Conservation (phyloP, 2,113 vertebrate genomes). For the Platichthys stellatus region DNA sequence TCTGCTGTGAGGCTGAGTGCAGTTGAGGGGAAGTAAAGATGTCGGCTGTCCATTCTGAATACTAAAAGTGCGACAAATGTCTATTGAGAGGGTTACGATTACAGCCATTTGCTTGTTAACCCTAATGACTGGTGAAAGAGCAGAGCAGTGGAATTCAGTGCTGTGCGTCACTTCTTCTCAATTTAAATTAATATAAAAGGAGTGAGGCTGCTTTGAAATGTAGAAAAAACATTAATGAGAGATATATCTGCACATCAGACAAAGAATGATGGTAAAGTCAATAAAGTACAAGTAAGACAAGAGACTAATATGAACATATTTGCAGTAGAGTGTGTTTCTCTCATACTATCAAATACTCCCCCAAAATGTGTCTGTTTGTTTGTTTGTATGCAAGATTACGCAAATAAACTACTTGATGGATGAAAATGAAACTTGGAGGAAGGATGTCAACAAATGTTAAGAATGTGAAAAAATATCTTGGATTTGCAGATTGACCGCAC, state of each 20-base stretch:
- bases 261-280: neutral
- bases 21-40: constrained; percentile 7
- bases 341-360: neutral
- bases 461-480: too few species aligned
- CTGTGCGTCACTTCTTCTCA: neutral
- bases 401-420: too few species aligned
- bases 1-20: constrained; percentile 19
- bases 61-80: constrained; percentile 37
- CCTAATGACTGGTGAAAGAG: constrained; percentile 31
- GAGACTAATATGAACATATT: constrained; percentile 1
- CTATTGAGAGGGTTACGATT: neutral
- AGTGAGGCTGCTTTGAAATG: constrained; percentile 36
- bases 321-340: neutral
- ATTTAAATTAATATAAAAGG: constrained; percentile 17
- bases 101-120: constrained; percentile 4
- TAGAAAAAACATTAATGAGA: constrained; percentile 21
- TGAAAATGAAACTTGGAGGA: too few species aligned
- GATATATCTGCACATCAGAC: neutral
- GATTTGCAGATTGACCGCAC: too few species aligned
- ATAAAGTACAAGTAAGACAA: neutral
- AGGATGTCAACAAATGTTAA: too few species aligned
- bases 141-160: neutral
- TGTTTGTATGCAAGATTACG: too few species aligned
- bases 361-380: too few species aligned
- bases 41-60: constrained; percentile 27